Conservation (phyloP, 2,113 vertebrate genomes). For the Lagopus muta region DNA sequence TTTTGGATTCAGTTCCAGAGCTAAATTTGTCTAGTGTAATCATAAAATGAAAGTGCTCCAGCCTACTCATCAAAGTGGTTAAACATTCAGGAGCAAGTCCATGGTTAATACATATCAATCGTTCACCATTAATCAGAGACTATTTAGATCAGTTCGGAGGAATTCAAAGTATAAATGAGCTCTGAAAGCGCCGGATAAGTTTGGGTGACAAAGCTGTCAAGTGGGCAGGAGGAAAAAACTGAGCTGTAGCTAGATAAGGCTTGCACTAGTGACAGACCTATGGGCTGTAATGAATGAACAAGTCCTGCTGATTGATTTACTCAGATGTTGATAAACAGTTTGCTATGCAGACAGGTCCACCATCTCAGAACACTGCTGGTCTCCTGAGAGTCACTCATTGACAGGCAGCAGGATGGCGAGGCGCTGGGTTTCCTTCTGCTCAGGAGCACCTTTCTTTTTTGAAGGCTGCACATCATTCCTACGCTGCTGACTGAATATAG, state of each 20-base stretch:
- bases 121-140: not conserved
- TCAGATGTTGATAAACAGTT: not conserved
- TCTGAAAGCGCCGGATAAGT: not conserved
- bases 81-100: not conserved
- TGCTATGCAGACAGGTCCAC: not conserved
- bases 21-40: not conserved
- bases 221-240: not conserved
- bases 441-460: not conserved
- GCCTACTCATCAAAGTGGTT: not conserved
- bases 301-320: not conserved
- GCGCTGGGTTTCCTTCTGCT: not conserved
- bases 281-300: not conserved
- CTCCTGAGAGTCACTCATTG: not conserved
- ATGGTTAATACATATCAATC: not conserved
- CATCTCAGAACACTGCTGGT: not conserved
- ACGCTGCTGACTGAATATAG: not conserved
- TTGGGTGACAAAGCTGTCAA: not conserved
- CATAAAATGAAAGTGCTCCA: not conserved
- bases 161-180: not conserved
- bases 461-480: not conserved
- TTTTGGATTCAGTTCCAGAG: not conserved
- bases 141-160: not conserved
- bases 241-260: not conserved
- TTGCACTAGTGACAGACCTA: not conserved
- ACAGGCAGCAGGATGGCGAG: not conserved